Evolutionary conservation across 1,140 invertebrate species (phyloP), one percentile per base, ranked within the genome.

Genomic region (Drosophila subpulchrella): DNA sequence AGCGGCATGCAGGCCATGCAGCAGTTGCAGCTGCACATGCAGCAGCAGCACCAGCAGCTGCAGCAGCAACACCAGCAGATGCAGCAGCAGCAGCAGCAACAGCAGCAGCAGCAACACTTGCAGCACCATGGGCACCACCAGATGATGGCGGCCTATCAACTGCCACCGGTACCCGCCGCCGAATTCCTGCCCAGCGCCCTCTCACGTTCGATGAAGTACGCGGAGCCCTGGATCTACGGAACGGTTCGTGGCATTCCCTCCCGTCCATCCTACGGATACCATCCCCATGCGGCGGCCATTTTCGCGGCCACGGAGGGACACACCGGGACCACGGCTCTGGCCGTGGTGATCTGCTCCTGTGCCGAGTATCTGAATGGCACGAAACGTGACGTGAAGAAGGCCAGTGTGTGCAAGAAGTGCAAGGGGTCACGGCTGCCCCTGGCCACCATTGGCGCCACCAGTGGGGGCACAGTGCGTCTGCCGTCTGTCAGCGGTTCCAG

Each of bases 151-250:
- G 75, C 66, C 6, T 89, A 89, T 55, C 83, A 88, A 46, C 36
- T 90, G 61, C 85, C 83, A 12, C 74, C 84, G 11, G 67, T 71
- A 6, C 61, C 65, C 30, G 78, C 62, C 51, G 86, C 89, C 50
- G 91, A 92, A 36, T 92, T 85, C 62, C 48, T 85, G 74, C 93
- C 94, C 13, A 94, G 93, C 70, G 93, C 95, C 6, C 91, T 97
- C 63, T 95, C 95, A 42, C 95, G 96, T 91, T 96, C 96, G 85
- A 97, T 97, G 96, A 95, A 96, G 74, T 97, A 96, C 92, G 95
- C 95, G 1, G 96, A 97, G 74, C 95, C 96, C 34, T 97, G 96
- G 96, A 93, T 97, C 2, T 97, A 97, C 78, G 96, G 96, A 61
- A 96, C 95, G 4, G 94, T 96, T 1, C 93, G 95, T 70, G 91